Conservation (phyloP, 2,888 invertebrate species). For the Xestia c-nigrum region DNA sequence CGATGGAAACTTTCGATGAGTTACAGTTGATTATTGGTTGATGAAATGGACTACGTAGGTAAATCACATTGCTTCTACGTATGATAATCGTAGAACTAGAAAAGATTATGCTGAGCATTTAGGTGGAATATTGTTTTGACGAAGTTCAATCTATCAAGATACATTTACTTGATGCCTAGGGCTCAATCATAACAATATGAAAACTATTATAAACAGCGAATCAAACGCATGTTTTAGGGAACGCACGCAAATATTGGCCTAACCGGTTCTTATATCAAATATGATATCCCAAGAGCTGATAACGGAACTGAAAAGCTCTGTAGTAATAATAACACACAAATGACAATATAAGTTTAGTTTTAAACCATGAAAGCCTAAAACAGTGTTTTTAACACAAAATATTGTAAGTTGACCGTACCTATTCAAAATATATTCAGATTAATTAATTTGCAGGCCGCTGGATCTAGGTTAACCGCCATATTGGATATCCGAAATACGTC, state of each 20-base stretch:
- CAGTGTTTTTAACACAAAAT: no score
- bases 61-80: background rate
- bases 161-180: background rate
- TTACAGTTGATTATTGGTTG: background rate
- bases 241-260: background rate
- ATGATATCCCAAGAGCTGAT: background rate
- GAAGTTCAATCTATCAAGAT: background rate
- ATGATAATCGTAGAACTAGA: background rate
- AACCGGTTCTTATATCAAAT: background rate
- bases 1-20: conserved; percentile 14
- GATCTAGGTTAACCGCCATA: conserved; percentile 9
- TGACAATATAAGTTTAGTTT: no score
- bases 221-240: background rate
- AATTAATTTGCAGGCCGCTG: conserved; percentile 13
- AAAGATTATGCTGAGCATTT: background rate
- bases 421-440: conserved; percentile 4
- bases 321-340: no score
- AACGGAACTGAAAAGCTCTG: background rate
- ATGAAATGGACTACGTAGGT: background rate
- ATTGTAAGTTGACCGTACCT: background rate
- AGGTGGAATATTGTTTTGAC: background rate
- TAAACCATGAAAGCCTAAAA: no score
- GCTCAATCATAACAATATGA: background rate
- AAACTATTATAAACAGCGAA: background rate
- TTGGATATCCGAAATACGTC: conserved; percentile 19